Conservation (phyloP, 1,140 invertebrate genomes). For the Nymphalis io region DNA sequence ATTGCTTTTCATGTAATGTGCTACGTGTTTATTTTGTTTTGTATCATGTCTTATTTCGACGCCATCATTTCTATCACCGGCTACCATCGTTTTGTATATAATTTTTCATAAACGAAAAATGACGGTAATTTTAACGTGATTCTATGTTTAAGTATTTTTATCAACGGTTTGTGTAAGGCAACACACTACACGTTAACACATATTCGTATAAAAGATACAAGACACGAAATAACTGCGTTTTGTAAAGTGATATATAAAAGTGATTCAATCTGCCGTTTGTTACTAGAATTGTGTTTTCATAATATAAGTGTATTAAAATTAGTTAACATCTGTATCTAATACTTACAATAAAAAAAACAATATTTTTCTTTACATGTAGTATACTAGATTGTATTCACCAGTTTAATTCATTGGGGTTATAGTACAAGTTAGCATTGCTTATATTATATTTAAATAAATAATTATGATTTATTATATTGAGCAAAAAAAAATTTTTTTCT, state of each 20-base stretch:
- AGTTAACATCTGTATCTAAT: too few relatives aligned
- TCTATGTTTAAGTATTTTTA: too few relatives aligned
- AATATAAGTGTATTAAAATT: neutral
- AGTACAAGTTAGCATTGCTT: too few relatives aligned
- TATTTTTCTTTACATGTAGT: too few relatives aligned
- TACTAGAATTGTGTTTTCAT: conserved; percentile 3
- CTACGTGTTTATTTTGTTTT: conserved; percentile 34
- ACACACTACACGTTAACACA: too few relatives aligned
- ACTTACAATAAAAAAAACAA: too few relatives aligned
- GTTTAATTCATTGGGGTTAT: too few relatives aligned
- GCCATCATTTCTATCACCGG: neutral
- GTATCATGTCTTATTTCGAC: conserved; percentile 9
- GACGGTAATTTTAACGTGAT: neutral
- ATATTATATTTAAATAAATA: too few relatives aligned
- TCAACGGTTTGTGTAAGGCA: too few relatives aligned
- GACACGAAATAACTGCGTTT: neutral
- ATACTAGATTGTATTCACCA: too few relatives aligned
- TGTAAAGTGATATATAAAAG: conserved; percentile 13
- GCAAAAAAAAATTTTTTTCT: too few relatives aligned
- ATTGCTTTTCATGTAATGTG: conserved; percentile 58
- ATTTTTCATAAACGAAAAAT: neutral
- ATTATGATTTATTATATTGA: too few relatives aligned
- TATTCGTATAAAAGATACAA: neutral
- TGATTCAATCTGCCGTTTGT: conserved; percentile 15
- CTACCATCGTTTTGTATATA: neutral